phyloP scores from a whole-genome alignment of 1,140 invertebrate species.

The Sogatella furcifera region DNA sequence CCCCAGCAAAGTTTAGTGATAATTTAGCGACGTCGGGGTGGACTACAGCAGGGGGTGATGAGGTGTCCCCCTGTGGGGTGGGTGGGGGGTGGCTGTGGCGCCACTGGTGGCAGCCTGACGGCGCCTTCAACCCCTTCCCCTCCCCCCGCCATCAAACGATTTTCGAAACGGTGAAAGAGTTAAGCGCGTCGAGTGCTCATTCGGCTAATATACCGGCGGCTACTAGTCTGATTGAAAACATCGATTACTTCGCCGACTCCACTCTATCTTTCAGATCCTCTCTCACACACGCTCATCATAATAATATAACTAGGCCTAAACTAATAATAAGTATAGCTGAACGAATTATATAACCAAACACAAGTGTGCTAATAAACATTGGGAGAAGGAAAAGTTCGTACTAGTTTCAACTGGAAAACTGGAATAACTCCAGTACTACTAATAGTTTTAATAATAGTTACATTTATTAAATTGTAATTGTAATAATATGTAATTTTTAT shows the following conservation, averaged over 20 bases:
- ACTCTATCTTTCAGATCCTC: no score
- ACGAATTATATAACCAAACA: no score
- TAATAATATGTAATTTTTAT: no score
- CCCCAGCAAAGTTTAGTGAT: constrained; percentile 15
- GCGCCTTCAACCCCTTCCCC: neutral
- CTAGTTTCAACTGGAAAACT: no score
- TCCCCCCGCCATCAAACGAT: neutral
- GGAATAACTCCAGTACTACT: no score
- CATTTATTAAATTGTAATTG: no score
- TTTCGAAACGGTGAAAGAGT: constrained; percentile 11
- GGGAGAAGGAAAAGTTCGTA: no score
- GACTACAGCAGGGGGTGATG: neutral
- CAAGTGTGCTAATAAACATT: no score
- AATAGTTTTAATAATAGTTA: no score
- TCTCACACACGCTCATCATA: no score
- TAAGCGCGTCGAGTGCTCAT: neutral
- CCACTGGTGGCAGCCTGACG: constrained; percentile 1
- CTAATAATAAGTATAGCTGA: no score
- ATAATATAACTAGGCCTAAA: no score
- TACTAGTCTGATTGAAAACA: neutral
- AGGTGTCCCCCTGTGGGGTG: neutral
- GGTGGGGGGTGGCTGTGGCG: constrained; percentile 1
- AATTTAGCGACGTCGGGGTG: constrained; percentile 10
- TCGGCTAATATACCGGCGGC: constrained; percentile 9
- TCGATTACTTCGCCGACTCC: neutral